phyloP scores from a whole-genome alignment of 2,888 invertebrate genomes.

The Lasius fuliginosus region DNA sequence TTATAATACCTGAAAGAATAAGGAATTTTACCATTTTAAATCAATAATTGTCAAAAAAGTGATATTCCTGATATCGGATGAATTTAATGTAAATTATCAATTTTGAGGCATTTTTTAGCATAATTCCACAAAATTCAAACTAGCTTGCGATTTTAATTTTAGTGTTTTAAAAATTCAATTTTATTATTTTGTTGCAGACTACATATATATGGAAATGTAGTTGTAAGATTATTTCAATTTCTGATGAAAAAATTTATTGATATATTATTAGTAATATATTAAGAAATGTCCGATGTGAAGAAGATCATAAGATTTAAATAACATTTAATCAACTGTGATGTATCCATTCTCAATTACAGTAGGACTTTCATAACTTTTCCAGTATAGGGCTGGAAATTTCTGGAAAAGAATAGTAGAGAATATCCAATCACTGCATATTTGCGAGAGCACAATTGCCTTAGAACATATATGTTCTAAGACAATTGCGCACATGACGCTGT shows the following conservation, averaged over 20 bases:
- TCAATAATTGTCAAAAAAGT: not conserved
- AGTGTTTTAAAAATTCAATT: not conserved
- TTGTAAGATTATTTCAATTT: constrained; percentile 71
- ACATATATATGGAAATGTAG: constrained; percentile 57
- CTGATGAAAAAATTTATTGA: constrained; percentile 52
- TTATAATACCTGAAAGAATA: not conserved
- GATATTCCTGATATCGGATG: not conserved
- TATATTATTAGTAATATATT: constrained; percentile 17
- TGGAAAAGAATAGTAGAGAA: not conserved
- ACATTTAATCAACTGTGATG: not conserved
- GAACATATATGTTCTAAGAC: no score
- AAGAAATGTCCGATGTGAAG: not conserved
- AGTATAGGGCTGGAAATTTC: not conserved
- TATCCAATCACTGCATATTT: not conserved
- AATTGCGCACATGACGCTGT: not conserved
- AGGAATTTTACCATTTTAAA: not conserved
- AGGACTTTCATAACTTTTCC: not conserved
- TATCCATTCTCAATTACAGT: constrained; percentile 2
- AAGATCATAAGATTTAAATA: not conserved
- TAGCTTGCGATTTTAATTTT: constrained; percentile 20
- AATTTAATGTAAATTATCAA: constrained; percentile 13
- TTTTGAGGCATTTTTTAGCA: not conserved
- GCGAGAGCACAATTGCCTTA: no score
- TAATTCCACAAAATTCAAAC: constrained; percentile 3
- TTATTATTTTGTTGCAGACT: not conserved